These are phyloP conservation scores for Dryobates pubescens DNA, from an alignment of 2,797 vertebrate species.

Conservation along the genomic window DNA sequence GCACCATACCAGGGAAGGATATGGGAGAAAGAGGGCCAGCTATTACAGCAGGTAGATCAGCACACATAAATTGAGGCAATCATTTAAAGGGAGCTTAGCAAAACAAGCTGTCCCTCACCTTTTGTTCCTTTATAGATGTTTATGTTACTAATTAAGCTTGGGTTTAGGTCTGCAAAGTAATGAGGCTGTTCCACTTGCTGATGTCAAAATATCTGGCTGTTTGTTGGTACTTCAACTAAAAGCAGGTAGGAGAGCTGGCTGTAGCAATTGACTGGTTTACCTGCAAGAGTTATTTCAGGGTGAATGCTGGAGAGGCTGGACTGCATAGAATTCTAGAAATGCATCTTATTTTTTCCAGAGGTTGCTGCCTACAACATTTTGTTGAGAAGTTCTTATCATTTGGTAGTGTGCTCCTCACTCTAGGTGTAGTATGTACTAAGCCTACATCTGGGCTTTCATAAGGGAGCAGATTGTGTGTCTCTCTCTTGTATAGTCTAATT, in stretches of 20 bases:
- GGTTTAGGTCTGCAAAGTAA: slow-evolving; percentile 49
- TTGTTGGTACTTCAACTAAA: slow-evolving; percentile 27
- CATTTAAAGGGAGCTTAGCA: slow-evolving; percentile 6
- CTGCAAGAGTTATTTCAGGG: neutral
- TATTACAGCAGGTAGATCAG: slow-evolving; percentile 4
- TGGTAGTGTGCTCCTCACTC: neutral
- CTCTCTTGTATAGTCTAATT: slow-evolving; percentile 54
- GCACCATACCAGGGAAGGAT: neutral
- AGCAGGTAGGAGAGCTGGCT: slow-evolving; percentile 7
- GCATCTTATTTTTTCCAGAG: neutral
- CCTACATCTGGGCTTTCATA: slow-evolving; percentile 26
- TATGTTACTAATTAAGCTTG: slow-evolving; percentile 63
- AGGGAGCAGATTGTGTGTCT: slow-evolving; percentile 54
- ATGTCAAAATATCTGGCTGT: slow-evolving; percentile 53
- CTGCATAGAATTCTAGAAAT: neutral
- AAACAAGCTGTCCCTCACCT: slow-evolving; percentile 54
- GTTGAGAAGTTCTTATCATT: neutral
- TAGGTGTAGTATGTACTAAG: slow-evolving; percentile 13
- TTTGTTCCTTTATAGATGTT: slow-evolving; percentile 55
- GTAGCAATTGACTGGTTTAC: neutral
- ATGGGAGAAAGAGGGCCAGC: neutral
- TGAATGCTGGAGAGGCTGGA: neutral
- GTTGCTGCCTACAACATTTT: neutral
- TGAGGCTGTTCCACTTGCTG: slow-evolving; percentile 48
- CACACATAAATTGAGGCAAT: neutral